Conservation (phyloP, 2,888 invertebrate species). For the Coronaproctus castanopsis region DNA sequence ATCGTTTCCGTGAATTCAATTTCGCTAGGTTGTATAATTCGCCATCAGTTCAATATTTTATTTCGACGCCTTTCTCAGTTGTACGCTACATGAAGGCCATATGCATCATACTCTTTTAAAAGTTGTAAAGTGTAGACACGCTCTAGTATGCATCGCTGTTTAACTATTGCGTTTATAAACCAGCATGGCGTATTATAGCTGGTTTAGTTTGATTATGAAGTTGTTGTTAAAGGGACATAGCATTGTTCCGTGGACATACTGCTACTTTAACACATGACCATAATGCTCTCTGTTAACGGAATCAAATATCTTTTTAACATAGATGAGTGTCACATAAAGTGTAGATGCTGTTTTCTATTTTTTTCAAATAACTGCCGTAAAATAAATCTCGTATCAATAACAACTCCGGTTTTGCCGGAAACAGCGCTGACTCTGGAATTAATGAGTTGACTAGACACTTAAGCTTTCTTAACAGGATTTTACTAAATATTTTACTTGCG, state of each 20-base stretch:
- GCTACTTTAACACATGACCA: not conserved
- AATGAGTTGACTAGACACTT: no score
- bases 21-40: not conserved
- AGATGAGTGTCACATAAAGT: not conserved
- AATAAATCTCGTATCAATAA: not conserved
- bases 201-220: not conserved
- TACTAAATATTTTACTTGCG: not conserved
- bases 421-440: not conserved
- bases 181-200: not conserved
- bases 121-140: not conserved
- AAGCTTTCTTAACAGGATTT: not conserved
- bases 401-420: not conserved
- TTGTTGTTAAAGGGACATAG: not conserved
- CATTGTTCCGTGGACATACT: not conserved
- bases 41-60: not conserved
- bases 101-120: not conserved
- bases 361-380: not conserved
- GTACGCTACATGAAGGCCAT: not conserved
- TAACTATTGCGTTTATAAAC: not conserved
- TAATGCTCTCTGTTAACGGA: not conserved
- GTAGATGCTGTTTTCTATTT: not conserved
- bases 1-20: no score
- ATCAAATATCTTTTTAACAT: not conserved
- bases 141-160: not conserved
- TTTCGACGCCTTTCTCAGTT: not conserved